Base-by-base conservation (phyloP, 2,888 invertebrate genomes). In the Euproctis similis region DNA sequence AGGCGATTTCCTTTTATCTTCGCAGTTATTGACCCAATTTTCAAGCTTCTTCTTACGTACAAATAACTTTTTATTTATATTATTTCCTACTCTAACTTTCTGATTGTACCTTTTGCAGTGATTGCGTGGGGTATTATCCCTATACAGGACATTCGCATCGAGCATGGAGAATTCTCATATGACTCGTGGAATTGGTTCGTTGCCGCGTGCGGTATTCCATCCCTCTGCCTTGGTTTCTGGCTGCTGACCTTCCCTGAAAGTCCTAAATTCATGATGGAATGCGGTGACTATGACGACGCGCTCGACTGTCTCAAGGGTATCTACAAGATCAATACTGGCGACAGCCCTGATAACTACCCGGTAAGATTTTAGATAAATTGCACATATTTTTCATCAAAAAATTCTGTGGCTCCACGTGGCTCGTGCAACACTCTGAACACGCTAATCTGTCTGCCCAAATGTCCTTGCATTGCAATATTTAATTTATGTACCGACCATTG, bases 101-200 rank as follows among this genome's bases (percentile, higher is more conserved):
- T n/a, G n/a, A n/a, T n/a, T n/a, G n/a, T n/a, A 12, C 11, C 31
- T 34, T 28, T 12, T 17, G 2, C 65, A 92, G 92, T 89, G 56
- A 90, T 92, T 53, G 93, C 92, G 1, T 93, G 92, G 92, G 85
- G 88, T 21, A 90, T 92, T 62, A 92, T 93, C 56, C 92, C 93
- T 1, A 85, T 91, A 62, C 68, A 87, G 38, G 80, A 86, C 25
- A 88, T 90, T 43, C 84, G 87, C 31, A 86, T 89, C 42, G 78
- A 87, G 29, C 80, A 84, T 14, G 80, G 85, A 1, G 42, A 53
- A 26, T 92, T 92, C 73, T 86, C 87, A 10, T 93, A 91, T 67
- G 89, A 90, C 50, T 92, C 92, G 11, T 93, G 93, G 93, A 92
- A 93, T 75, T 86, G 92, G 64, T 93, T 93, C 69, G 92, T 93